phyloP scores from a whole-genome alignment of 2,113 vertebrate genomes.

The Rhynchomys soricoides region DNA sequence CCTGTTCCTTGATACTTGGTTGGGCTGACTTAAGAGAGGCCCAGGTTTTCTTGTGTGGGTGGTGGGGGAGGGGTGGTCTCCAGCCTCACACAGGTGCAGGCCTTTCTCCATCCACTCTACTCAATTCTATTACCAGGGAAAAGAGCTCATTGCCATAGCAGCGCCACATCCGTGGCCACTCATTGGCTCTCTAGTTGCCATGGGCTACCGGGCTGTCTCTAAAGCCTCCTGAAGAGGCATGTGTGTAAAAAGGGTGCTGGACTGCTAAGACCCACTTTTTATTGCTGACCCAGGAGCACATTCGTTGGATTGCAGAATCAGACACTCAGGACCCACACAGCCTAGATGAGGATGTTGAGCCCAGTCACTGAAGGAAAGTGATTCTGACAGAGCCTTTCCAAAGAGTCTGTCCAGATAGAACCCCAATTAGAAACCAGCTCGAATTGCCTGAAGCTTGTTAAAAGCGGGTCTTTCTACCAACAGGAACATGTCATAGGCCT shows the following conservation, averaged over 20 bases:
- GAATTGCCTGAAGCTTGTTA: slow-evolving; percentile 47
- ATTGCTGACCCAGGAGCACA: neutral
- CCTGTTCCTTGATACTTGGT: neutral
- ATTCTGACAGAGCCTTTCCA: slow-evolving; percentile 53
- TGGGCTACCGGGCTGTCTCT: slow-evolving; percentile 86
- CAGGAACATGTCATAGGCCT: slow-evolving; percentile 13
- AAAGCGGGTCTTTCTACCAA: slow-evolving; percentile 44
- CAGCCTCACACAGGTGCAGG: slow-evolving; percentile 37
- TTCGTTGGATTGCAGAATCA: neutral
- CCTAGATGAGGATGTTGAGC: neutral
- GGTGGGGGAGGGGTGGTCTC: too few species aligned
- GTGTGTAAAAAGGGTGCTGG: slow-evolving; percentile 69
- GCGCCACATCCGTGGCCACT: slow-evolving; percentile 84
- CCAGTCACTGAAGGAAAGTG: slow-evolving; percentile 30
- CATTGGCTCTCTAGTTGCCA: slow-evolving; percentile 93
- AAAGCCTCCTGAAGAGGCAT: slow-evolving; percentile 75
- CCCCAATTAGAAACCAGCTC: slow-evolving; percentile 63
- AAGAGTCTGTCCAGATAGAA: slow-evolving; percentile 64
- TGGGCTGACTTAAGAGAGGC: neutral
- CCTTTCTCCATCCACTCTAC: slow-evolving; percentile 32
- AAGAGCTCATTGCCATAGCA: slow-evolving; percentile 90
- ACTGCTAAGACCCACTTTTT: slow-evolving; percentile 47
- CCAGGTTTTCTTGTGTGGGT: neutral
- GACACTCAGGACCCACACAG: neutral
- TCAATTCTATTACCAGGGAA: slow-evolving; percentile 74